Evolutionary conservation across 1,140 invertebrate genomes (phyloP), one percentile per base, ranked within the genome.

Genomic region (Cydia fagiglandana): DNA sequence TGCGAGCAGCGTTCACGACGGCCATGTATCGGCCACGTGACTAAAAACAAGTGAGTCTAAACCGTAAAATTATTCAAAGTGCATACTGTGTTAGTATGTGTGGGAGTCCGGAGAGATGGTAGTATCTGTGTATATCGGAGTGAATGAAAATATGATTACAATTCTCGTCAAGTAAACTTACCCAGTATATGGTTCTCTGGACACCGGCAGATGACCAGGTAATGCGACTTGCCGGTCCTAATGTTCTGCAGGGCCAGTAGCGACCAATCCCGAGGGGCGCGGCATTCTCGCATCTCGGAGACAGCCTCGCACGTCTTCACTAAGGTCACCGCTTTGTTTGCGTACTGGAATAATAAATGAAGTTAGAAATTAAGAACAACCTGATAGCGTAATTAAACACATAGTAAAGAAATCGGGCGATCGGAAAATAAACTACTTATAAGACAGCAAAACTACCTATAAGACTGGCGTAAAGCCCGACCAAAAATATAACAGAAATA

Each of bases 281-380:
- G 94, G 87, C 98, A 99, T 83, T 97, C 95, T 80, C 97, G 94
- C 95, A 99, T 97, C 88, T 98, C 97, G 2, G 95, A 95, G 7
- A 97, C 97, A 2, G 97, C 96, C 93, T 98, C 97, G 91, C 98
- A 99, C 13, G 97, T 98, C 93, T 99, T 99, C 78, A 98, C 97
- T 78, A 98, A 89, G 24, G 97, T 98, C 78, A 98, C 94, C 12
- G 97, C 96, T 93, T 94, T 93, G 94, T 96, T 93, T 38, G 93
- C 91, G 70, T 91, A 93, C 92, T 94, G 86, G 73, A 91, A 86
- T 47, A 50, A 50, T 75, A 53, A 74, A 77, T 75, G 9, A 56
- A 74, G n/a, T 15, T 74, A 28, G n/a, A 66, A 76, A 64, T 17
- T 5, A 7, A 56, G n/a, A 17, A 17, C 4, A 0, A 5, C 45